phyloP scores from a whole-genome alignment of 2,113 vertebrate genomes.

The Zosterops lateralis region DNA sequence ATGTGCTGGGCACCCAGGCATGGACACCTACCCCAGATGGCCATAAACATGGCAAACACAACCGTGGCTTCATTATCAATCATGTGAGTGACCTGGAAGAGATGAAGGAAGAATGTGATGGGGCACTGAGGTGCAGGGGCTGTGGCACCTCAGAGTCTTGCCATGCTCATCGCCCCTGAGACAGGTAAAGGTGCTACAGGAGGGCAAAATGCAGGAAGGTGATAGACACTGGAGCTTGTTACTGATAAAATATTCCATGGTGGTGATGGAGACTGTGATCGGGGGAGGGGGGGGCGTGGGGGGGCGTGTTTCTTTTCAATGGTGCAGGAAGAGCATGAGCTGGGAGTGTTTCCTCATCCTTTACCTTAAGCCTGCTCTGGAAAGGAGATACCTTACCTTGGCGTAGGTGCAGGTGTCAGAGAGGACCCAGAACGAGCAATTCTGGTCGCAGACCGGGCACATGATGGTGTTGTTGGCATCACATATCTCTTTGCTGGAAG shows the following conservation, averaged over 20 bases:
- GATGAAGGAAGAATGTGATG: background rate
- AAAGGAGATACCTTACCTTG: conserved; percentile 71
- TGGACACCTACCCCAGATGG: conserved; percentile 87
- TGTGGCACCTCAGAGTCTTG: accelerated
- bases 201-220: background rate
- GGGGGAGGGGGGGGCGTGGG: background rate
- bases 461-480: conserved; percentile 76
- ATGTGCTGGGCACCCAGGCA: background rate
- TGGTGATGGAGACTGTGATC: background rate
- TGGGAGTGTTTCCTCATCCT: background rate
- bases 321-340: accelerated
- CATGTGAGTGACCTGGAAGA: conserved; percentile 84
- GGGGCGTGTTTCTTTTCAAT: background rate
- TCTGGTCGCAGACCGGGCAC: conserved; percentile 88
- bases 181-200: background rate
- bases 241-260: background rate
- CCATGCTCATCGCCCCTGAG: accelerated
- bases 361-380: background rate
- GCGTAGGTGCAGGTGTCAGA: conserved; percentile 87
- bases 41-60: conserved; percentile 91
- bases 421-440: conserved; percentile 77
- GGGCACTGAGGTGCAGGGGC: background rate
- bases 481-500: conserved; percentile 88
- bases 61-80: conserved; percentile 93
- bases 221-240: background rate